Evolutionary conservation across 2,888 invertebrate species (phyloP).

Genomic region (Heliothis peltigera): DNA sequence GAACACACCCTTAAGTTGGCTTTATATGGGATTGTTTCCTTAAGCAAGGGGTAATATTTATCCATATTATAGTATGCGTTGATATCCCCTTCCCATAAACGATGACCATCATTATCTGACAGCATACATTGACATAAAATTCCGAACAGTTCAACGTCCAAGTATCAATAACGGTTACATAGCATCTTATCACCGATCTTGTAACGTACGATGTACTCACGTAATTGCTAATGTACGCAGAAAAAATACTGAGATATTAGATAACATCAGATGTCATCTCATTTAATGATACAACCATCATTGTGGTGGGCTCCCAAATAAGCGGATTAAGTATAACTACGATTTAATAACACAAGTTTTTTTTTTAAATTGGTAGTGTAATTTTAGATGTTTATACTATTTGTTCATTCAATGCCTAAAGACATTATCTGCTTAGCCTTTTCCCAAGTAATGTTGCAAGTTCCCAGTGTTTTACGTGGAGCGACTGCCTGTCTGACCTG

Average conservation of each 20-base stretch:
- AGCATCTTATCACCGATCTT: constrained; percentile 55
- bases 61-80: constrained; percentile 22
- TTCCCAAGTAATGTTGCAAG: no score
- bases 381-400: constrained; percentile 33
- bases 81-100: constrained; percentile 33
- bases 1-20: constrained; percentile 23
- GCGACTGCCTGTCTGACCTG: no score
- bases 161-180: constrained; percentile 54
- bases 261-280: constrained; percentile 70
- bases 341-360: constrained; percentile 3
- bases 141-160: constrained; percentile 50
- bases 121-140: constrained; percentile 40
- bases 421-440: no score
- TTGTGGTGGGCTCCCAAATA: constrained; percentile 23
- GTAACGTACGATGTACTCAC: constrained; percentile 17
- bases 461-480: no score
- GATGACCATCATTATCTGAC: constrained; percentile 46
- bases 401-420: constrained; percentile 29
- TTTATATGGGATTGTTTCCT: constrained; percentile 41
- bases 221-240: constrained; percentile 55
- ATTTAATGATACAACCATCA: constrained; percentile 53
- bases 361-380: constrained; percentile 26
- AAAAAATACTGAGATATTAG: constrained; percentile 61
- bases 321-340: constrained; percentile 14
- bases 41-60: constrained; percentile 26